Conservation (phyloP, 2,888 invertebrate genomes). For the Parnassius smintheus region DNA sequence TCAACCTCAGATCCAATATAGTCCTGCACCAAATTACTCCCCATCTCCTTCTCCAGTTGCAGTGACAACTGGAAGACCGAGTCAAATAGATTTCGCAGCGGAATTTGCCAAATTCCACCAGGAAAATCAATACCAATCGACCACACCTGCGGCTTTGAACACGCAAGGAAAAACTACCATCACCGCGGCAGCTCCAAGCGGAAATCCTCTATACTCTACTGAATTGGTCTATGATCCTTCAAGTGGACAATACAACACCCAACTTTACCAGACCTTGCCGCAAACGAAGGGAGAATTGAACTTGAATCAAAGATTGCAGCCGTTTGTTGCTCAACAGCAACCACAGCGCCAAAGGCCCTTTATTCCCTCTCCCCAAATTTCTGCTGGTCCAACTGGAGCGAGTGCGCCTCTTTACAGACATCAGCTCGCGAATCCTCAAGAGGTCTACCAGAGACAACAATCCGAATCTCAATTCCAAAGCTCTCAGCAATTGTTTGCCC, state of each 20-base stretch:
- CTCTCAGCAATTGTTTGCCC: conserved; percentile 84
- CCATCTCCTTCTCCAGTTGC: conserved; percentile 57
- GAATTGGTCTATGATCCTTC: conserved; percentile 89
- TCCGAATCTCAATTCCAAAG: conserved; percentile 82
- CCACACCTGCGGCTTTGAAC: conserved; percentile 64
- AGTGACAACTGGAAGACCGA: conserved; percentile 52
- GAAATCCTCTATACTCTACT: conserved; percentile 87
- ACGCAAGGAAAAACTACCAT: conserved; percentile 61
- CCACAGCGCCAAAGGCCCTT: conserved; percentile 78
- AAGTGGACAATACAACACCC: conserved; percentile 89
- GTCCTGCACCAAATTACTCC: conserved; percentile 67
- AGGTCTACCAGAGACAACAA: conserved; percentile 82
- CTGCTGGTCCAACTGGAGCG: conserved; percentile 62
- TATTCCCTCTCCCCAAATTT: conserved; percentile 81
- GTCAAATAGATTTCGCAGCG: conserved; percentile 85
- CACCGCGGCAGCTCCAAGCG: conserved; percentile 63
- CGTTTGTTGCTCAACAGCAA: conserved; percentile 84
- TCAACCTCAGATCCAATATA: conserved; percentile 55
- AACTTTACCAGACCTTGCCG: conserved; percentile 88
- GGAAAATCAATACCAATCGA: conserved; percentile 82
- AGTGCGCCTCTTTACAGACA: conserved; percentile 74
- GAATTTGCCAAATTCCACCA: conserved; percentile 88
- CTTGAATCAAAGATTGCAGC: conserved; percentile 87
- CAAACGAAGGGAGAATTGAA: conserved; percentile 87
- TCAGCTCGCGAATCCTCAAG: conserved; percentile 69